These are phyloP conservation scores for Deroptyus accipitrinus DNA, from an alignment of 2,113 vertebrate genomes.

Conservation along the genomic window DNA sequence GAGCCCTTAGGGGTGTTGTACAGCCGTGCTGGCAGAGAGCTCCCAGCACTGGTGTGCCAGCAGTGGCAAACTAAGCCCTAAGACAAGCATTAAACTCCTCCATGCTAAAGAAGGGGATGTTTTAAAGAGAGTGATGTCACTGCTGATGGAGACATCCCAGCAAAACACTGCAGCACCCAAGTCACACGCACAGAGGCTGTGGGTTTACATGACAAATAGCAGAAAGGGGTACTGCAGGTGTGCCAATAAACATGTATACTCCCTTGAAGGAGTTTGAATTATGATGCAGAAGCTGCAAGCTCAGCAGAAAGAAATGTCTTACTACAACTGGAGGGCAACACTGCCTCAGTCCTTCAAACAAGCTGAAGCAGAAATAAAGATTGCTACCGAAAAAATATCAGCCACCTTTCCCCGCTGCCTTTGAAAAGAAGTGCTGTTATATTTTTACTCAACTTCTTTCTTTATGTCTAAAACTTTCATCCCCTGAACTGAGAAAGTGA, in stretches of 20 bases:
- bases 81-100: neutral
- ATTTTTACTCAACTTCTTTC: neutral
- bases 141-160: neutral
- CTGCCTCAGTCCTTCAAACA: neutral
- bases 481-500: neutral
- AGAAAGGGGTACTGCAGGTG: fast-evolving
- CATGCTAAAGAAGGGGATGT: neutral
- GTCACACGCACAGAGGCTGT: fast-evolving
- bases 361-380: neutral
- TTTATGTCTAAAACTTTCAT: neutral
- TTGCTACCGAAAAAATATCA: neutral
- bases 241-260: neutral
- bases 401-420: neutral
- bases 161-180: neutral
- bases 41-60: neutral
- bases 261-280: neutral
- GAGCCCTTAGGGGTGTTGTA: neutral
- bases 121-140: neutral
- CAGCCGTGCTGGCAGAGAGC: neutral
- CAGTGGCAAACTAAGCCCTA: neutral
- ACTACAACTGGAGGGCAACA: neutral
- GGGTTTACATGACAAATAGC: neutral
- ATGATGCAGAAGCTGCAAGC: neutral
- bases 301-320: neutral
- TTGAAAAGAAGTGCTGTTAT: neutral